phyloP scores from a whole-genome alignment of 2,797 vertebrate genomes.

The Acrossocheilus wenchowensis region DNA sequence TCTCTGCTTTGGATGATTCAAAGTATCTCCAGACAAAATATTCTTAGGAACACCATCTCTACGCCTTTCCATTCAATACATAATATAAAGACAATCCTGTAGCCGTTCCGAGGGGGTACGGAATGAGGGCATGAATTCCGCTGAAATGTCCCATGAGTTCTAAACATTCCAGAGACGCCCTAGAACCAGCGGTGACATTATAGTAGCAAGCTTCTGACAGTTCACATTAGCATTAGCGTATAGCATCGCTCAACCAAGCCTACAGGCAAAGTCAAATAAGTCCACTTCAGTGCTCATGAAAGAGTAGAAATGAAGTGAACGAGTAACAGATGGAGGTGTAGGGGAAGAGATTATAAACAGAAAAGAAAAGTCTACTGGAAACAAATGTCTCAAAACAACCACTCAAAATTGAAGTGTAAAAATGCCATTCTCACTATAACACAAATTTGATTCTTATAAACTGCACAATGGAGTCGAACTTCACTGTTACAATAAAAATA shows the following conservation, averaged over 20 bases:
- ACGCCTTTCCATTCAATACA: neutral
- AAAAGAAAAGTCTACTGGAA: neutral
- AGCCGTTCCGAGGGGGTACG: constrained; percentile 25
- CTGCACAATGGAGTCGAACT: neutral
- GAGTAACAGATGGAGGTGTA: neutral
- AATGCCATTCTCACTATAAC: neutral
- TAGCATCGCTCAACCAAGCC: constrained; percentile 36
- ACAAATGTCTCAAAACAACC: neutral
- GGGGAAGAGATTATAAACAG: neutral
- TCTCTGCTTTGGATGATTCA: constrained; percentile 11
- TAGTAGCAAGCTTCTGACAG: constrained; percentile 26
- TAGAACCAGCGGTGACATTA: constrained; percentile 58
- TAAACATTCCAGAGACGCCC: constrained; percentile 35
- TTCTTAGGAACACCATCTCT: neutral
- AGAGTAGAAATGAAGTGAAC: neutral
- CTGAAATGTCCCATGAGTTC: constrained; percentile 34
- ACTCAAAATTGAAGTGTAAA: neutral
- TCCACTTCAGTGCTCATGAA: constrained; percentile 1
- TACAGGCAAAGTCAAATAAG: constrained; percentile 40
- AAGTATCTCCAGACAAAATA: neutral
- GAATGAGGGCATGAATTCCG: constrained; percentile 27
- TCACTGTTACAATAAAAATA: neutral
- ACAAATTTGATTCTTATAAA: neutral
- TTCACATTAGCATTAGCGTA: constrained; percentile 41
- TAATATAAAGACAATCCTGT: neutral